phyloP scores from a whole-genome alignment of 2,113 vertebrate genomes.

The Barbus barbus region DNA sequence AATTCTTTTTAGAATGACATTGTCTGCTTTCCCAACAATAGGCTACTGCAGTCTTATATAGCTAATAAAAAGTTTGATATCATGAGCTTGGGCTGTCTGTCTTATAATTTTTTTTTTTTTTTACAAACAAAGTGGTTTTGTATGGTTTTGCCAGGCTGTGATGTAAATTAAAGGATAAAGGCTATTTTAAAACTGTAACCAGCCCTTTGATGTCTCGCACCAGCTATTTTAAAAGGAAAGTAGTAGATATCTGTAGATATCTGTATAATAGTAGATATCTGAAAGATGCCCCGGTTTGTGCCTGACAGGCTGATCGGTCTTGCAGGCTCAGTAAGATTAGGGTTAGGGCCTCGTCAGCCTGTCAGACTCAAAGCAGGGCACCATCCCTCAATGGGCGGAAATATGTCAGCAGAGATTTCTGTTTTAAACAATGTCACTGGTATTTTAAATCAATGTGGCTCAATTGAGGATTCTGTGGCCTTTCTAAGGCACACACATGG shows the following conservation, averaged over 20 bases:
- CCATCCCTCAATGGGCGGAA: neutral
- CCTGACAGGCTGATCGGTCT: conserved; percentile 23
- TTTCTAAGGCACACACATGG: conserved; percentile 16
- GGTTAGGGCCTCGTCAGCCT: conserved; percentile 18
- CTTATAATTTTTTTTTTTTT: too few relatives aligned
- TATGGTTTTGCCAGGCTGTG: neutral
- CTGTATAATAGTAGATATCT: neutral
- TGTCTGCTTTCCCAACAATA: too few relatives aligned
- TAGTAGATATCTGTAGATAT: neutral
- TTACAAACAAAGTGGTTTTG: neutral
- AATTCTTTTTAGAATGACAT: too few relatives aligned
- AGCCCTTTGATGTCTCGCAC: conserved; percentile 12
- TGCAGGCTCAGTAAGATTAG: conserved; percentile 14
- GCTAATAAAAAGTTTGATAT: too few relatives aligned
- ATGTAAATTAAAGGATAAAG: neutral
- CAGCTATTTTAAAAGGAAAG: conserved; percentile 16
- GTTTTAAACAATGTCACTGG: neutral
- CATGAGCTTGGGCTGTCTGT: neutral
- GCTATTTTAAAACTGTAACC: conserved; percentile 2
- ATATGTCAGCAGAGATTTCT: conserved; percentile 6
- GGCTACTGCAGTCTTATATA: too few relatives aligned
- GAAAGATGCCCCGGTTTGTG: neutral
- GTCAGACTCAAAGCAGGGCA: neutral
- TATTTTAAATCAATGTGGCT: conserved; percentile 15
- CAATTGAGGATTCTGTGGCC: neutral